Evolutionary conservation across 2,797 vertebrate genomes (phyloP), one percentile per base, ranked within the genome.

Genomic region (Helicolenus hilgendorfi): DNA sequence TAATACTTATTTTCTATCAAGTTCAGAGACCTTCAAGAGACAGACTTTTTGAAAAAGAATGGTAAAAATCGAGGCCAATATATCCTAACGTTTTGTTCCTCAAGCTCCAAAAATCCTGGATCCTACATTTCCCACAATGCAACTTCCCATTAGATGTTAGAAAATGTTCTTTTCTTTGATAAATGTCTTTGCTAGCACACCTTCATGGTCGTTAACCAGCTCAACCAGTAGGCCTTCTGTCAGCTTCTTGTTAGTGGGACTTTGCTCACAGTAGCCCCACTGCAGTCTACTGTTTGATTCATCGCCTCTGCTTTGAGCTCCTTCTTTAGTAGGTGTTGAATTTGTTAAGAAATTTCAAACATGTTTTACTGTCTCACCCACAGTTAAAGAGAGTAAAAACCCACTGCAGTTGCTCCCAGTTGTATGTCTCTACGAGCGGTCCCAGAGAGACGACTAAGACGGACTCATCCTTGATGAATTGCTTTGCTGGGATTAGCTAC

Each of bases 401-500:
- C 45, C 26, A n/a, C 24, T 38, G 7, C 56, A 7, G 49, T 13
- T 10, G 36, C 11, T 77, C 60, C 58, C 67, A 71, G 26, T 29
- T 41, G 27, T 64, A 2, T 58, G 11, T 67, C 14, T 60, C 45
- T 49, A 35, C 1, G 10, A 22, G 14, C 4, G 13, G 33, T 49
- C 56, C 74, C 74, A 35, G 0, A 15, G 69, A 85, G 73, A 60
- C 60, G 0, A 20, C 33, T 60, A 29, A 79, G 11, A 72, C 15
- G 11, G 27, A 26, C n/a, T 76, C 60, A 14, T 65, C 11, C 38
- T 31, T 63, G 41, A 72, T 79, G 36, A 69, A 38, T 33, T 64
- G 56, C 63, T 71, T 49, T 77, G 22, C 63, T 72, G 1, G 27
- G 41, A 63, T 76, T 38, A 53, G 63, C 56, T 14, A 8, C 6